Evolutionary conservation across 2,113 vertebrate species (phyloP), one percentile per base, ranked within the genome.

Genomic region (Tinamus guttatus): DNA sequence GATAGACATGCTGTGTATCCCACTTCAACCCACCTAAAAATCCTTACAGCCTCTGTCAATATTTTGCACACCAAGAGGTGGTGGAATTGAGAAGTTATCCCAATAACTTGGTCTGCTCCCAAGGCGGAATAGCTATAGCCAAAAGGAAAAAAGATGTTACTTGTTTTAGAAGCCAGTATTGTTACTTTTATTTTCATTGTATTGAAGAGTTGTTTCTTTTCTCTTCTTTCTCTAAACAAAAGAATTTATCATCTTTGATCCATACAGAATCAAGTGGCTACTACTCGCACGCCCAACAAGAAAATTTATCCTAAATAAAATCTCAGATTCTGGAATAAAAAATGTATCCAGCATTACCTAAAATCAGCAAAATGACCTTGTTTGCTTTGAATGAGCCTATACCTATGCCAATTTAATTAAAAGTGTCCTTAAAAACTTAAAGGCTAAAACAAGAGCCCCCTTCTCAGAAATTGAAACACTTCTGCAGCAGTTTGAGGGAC

Each of bases 401-500:
- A 64, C 19, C 79, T 59, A 19, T 4, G 11, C 22, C 36, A 41
- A 89, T 43, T 87, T 36, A 30, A 52, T 62, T 52, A 43, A 12
- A 17, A 83, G 7, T 28, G 51, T 43, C 25, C 76, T 2, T 21
- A 6, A 63, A 87, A 51, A 4, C 4, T 70, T 82, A 47, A 47
- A 47, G 43, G 16, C 15, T 22, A 71, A 54, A 85, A 25, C 30
- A 71, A 70, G 84, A 65, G 15, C 16, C 36, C 54, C 60, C 78
- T 75, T 43, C 22, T 67, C 40, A 36, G 40, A 70, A 94, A 95
- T 62, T 59, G 27, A 58, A 86, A 88, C 91, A 88, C 90, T 95
- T 97, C 49, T 75, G 85, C 84, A 94, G 82, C 71, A 89, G 76
- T 95, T 94, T 94, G 90, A 95, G 40, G 30, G n/a, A 58, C 77